Base-by-base conservation (phyloP, 2,888 invertebrate genomes). In the Dicyrtoma fusca region DNA sequence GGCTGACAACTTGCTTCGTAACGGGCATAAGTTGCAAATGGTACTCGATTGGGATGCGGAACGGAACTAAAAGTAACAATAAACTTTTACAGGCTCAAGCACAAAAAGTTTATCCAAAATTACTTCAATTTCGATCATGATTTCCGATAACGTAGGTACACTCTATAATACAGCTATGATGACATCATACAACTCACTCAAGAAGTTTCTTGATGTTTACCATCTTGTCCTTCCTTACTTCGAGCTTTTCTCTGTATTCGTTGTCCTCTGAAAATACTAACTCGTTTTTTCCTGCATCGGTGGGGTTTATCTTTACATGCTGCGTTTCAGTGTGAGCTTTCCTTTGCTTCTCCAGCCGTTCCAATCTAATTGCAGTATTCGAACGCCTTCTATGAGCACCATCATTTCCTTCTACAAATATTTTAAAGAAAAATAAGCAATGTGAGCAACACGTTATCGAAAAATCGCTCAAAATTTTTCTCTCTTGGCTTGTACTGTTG, bases 21-120 rank as follows among this genome's bases (percentile, higher is more conserved):
- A 84, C 91, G 92, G 2, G 94, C 92, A 86, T 91, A 97, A 82
- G 92, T 92, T 75, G 91, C 87, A 84, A 92, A 97, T 66, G 94
- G 94, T 84, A 77, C 64, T 44, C 47, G 68, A 64, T 72, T 74
- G 1, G 78, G 78, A 74, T 75, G 73, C 11, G 76, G 75, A 59
- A 74, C 72, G 11, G 77, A 74, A 10, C 76, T 77, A 51, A 42
- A 68, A 66, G 19, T 55, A 13, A 57, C n/a, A 66, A 34, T 5
- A 45, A 49, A 44, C 11, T 25, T 23, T 25, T 23, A 13, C 10
- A 13, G 11, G 8, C 25, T 19, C 49, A 49, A 49, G 11, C 14
- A 49, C 8, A 34, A 34, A 34, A 34, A 34, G 8, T 34, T 8
- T 34, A 5, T 34, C 8, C 8, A 34, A 34, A 34, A 34, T 3